Percentiles rank a stretch among this genome's conserved stretches.
These are phyloP conservation scores for Drosophila guanche DNA, from an alignment of 1,140 invertebrate species.

Conservation along the genomic window DNA sequence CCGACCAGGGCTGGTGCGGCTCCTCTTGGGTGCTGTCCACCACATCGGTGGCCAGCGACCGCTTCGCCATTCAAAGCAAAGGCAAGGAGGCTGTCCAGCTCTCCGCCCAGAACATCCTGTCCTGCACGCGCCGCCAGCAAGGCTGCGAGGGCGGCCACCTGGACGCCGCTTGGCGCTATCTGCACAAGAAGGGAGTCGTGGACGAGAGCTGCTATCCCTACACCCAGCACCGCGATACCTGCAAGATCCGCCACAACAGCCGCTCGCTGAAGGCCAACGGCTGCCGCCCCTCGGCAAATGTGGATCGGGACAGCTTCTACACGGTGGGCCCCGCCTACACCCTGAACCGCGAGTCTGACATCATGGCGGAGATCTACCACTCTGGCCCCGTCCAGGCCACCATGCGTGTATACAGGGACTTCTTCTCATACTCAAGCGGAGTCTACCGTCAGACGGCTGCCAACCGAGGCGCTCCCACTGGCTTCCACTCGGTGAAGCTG, in stretches of 20 bases:
- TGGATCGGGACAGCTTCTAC: constrained; percentile 87
- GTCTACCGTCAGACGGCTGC: constrained; percentile 89
- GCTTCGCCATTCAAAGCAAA: constrained; percentile 92
- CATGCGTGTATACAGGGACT: constrained; percentile 94
- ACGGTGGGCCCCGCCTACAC: constrained; percentile 93
- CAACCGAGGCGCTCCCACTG: constrained; percentile 85
- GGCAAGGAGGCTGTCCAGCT: constrained; percentile 88
- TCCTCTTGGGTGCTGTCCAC: constrained; percentile 97
- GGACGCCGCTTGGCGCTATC: constrained; percentile 95
- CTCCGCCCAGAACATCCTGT: constrained; percentile 93
- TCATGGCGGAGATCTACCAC: constrained; percentile 95
- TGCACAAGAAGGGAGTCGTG: constrained; percentile 91
- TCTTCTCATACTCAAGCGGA: constrained; percentile 94
- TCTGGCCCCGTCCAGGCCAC: constrained; percentile 98
- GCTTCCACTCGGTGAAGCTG: constrained; percentile 95
- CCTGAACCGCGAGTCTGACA: constrained; percentile 90
- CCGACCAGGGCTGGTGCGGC: constrained; percentile 96
- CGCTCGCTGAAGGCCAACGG: constrained; percentile 85
- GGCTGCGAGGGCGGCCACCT: constrained; percentile 94
- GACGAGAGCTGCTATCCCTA: constrained; percentile 93
- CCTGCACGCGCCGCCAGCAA: constrained; percentile 91
- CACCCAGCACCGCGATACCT: constrained; percentile 86
- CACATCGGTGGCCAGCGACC: constrained; percentile 90
- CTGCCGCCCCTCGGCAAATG: constrained; percentile 84
- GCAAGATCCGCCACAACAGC: constrained; percentile 85